Conservation (phyloP, 2,797 vertebrate species). For the Betta splendens region DNA sequence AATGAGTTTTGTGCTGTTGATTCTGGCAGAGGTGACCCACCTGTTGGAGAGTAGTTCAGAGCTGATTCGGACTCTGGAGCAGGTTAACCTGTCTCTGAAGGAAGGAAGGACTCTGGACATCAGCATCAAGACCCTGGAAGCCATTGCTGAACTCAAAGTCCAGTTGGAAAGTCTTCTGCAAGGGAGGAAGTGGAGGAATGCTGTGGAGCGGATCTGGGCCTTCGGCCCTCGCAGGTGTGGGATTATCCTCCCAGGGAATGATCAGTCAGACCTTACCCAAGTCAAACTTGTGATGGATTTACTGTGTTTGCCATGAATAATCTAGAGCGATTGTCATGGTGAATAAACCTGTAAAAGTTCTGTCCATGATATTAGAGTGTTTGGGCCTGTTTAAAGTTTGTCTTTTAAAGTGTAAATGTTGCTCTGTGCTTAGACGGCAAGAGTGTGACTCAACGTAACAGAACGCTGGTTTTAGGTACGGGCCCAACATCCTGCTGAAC, state of each 20-base stretch:
- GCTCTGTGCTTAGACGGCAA: no score
- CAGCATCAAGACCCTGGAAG: constrained; percentile 81
- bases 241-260: no score
- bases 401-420: no score
- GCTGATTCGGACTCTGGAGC: constrained; percentile 91
- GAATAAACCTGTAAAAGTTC: not conserved
- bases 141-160: constrained; percentile 83
- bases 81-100: constrained; percentile 83
- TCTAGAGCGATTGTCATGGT: no score
- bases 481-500: constrained; percentile 93
- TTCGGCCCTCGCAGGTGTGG: constrained; percentile 91
- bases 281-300: no score
- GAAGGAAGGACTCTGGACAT: constrained; percentile 84
- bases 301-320: no score
- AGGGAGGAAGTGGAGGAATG: constrained; percentile 90
- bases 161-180: constrained; percentile 85
- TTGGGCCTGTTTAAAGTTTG: no score
- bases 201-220: constrained; percentile 90
- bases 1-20: no score
- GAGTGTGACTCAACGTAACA: no score
- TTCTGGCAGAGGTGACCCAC: constrained; percentile 81
- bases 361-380: no score
- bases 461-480: constrained; percentile 71
- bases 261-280: no score
- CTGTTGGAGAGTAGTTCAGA: constrained; percentile 89